Base-by-base conservation (phyloP, 2,113 vertebrate species). In the Tachysurus fulvidraco region DNA sequence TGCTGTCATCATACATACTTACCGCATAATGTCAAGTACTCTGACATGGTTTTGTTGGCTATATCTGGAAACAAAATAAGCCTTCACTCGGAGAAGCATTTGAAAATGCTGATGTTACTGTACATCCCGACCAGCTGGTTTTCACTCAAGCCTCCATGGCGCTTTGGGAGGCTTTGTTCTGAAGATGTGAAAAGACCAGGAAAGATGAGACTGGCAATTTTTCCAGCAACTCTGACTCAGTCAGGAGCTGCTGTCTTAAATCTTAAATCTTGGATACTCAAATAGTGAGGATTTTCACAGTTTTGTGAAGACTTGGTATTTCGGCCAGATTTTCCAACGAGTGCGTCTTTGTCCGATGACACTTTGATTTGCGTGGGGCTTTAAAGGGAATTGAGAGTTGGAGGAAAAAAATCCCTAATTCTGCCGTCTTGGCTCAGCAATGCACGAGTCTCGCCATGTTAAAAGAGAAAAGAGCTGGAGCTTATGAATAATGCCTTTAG, bases 401-500 rank as follows among this genome's bases (percentile, higher is more conserved):
- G 11, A 19, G 71, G 57, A 71, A 71, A 59, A 82, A 87, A 82
- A 82, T 87, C 65, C 85, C 81, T 83, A 71, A 83, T 83, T 87
- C 80, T 74, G 69, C 85, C 67, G 74, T 64, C 85, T 71, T 92
- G 91, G 91, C 93, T 92, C 87, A 0, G 87, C 87, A 81, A 89
- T 88, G 52, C 86, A 89, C 90, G 90, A 91, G 90, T 92, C 91
- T 90, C 89, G 88, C 90, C 88, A 88, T 83, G 80, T 41, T 83
- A 30, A 74, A 86, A 52, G 28, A 86, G 81, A 55, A 82, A 88
- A 91, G 89, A 90, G 90, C 90, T 89, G 87, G 90, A 83, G 81
- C 88, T 91, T 81, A 89, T 92, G 93, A 93, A 92, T 92, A 91
- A 94, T 93, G 90, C 81, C 89, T 91, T 90, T 90, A 86, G 91